These are phyloP conservation scores for Sebastes minor DNA, from an alignment of 2,797 vertebrate species.

Conservation along the genomic window DNA sequence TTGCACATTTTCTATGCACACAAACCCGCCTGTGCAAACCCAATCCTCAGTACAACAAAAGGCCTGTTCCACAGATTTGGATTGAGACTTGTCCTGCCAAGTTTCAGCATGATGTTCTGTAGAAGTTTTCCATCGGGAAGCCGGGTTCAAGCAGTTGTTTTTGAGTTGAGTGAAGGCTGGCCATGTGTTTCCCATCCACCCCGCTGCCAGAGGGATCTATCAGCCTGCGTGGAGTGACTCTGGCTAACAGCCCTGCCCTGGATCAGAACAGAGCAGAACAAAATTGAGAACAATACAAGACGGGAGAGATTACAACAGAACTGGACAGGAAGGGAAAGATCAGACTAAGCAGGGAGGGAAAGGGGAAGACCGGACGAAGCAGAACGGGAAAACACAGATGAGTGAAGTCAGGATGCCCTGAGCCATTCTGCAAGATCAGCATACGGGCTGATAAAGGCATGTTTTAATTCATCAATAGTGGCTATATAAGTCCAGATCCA, in stretches of 20 bases:
- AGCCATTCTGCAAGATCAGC: neutral
- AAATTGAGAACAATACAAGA: slow-evolving; percentile 33
- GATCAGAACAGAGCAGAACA: slow-evolving; percentile 56
- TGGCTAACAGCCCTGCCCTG: slow-evolving; percentile 61
- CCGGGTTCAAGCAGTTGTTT: slow-evolving; percentile 63
- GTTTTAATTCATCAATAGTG: neutral
- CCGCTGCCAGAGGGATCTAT: slow-evolving; percentile 70
- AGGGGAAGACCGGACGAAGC: slow-evolving; percentile 6
- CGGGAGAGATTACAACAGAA: slow-evolving; percentile 41
- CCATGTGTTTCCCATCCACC: slow-evolving; percentile 82
- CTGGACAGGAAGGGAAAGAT: slow-evolving; percentile 50
- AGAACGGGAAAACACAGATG: slow-evolving; percentile 25
- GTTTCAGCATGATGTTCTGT: slow-evolving; percentile 53
- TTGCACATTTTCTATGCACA: slow-evolving; percentile 30
- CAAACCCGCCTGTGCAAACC: slow-evolving; percentile 15
- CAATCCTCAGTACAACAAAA: slow-evolving; percentile 42
- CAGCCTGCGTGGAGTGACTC: slow-evolving; percentile 62
- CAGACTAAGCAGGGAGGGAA: slow-evolving; percentile 39
- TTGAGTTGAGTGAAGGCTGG: slow-evolving; percentile 64
- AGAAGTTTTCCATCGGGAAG: slow-evolving; percentile 55
- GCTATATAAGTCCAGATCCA: neutral
- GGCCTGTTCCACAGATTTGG: slow-evolving; percentile 53
- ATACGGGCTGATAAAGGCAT: slow-evolving; percentile 10
- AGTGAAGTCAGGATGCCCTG: neutral
- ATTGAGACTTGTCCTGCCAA: slow-evolving; percentile 58